phyloP scores from a whole-genome alignment of 2,888 invertebrate species.

The Drosophila gaucha region DNA sequence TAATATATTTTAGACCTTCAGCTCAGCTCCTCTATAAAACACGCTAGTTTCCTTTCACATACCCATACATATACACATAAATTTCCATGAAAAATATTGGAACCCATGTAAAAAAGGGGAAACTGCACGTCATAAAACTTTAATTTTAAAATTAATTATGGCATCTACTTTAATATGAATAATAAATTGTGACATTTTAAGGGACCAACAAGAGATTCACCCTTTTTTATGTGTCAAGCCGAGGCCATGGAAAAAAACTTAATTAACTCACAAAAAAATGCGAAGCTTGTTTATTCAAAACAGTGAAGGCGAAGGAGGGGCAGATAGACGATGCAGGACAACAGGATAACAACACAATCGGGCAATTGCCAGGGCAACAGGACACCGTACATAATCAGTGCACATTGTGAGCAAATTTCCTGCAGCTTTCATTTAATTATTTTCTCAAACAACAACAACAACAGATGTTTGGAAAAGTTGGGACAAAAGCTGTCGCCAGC shows the following conservation, averaged over 20 bases:
- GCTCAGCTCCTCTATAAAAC: no score
- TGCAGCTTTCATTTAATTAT: slow-evolving; percentile 69
- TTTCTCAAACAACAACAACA: slow-evolving; percentile 43
- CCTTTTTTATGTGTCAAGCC: no score
- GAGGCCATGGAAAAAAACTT: slow-evolving; percentile 54
- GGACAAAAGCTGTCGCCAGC: slow-evolving; percentile 39
- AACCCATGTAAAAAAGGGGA: neutral
- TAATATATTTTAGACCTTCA: no score
- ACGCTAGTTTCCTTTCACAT: neutral
- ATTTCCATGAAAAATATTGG: neutral
- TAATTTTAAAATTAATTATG: slow-evolving; percentile 24
- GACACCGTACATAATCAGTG: slow-evolving; percentile 59
- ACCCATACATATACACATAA: neutral
- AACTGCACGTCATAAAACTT: slow-evolving; percentile 1
- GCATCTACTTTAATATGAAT: slow-evolving; percentile 13
- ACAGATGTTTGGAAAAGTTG: slow-evolving; percentile 27
- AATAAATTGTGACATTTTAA: slow-evolving; percentile 22
- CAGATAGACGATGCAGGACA: slow-evolving; percentile 10
- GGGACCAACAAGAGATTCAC: neutral
- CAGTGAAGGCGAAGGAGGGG: neutral
- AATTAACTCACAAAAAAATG: slow-evolving; percentile 66
- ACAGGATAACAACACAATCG: neutral
- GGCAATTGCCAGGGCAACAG: slow-evolving; percentile 19
- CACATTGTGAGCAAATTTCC: slow-evolving; percentile 65
- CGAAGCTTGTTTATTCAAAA: slow-evolving; percentile 49